Percentiles rank a stretch among this genome's conserved stretches.
Conservation (phyloP, 1,140 invertebrate species). For the Ridgeia piscesae region DNA sequence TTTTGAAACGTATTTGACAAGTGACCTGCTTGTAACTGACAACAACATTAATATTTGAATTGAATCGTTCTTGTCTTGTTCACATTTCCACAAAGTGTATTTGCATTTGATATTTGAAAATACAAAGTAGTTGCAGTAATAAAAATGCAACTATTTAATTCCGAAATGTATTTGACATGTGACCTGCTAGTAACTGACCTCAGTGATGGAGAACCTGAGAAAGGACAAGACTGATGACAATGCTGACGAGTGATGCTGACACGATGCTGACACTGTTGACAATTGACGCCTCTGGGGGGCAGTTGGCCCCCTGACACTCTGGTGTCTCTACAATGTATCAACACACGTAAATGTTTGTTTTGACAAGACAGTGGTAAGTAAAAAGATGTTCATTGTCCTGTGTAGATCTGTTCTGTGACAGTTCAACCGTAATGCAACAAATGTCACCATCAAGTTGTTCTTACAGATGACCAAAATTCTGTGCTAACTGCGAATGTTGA, state of each 20-base stretch:
- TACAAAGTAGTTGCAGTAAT: background rate
- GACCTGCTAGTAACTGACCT: background rate
- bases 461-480: background rate
- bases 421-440: background rate
- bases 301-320: slow-evolving; percentile 30
- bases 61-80: no score
- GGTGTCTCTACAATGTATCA: slow-evolving; percentile 27
- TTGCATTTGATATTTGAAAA: background rate
- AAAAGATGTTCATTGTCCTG: background rate
- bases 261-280: background rate
- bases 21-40: no score
- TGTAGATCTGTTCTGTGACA: background rate
- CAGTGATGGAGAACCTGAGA: background rate
- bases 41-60: no score
- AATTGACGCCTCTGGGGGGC: slow-evolving; percentile 23
- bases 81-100: background rate
- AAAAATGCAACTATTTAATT: background rate
- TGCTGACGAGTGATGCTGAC: background rate
- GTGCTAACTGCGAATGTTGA: no score
- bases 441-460: background rate
- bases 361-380: no score
- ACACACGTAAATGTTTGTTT: no score
- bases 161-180: background rate
- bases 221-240: background rate
- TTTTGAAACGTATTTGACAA: no score